Base-by-base conservation (phyloP, 2,888 invertebrate genomes). In the Furcula furcula region DNA sequence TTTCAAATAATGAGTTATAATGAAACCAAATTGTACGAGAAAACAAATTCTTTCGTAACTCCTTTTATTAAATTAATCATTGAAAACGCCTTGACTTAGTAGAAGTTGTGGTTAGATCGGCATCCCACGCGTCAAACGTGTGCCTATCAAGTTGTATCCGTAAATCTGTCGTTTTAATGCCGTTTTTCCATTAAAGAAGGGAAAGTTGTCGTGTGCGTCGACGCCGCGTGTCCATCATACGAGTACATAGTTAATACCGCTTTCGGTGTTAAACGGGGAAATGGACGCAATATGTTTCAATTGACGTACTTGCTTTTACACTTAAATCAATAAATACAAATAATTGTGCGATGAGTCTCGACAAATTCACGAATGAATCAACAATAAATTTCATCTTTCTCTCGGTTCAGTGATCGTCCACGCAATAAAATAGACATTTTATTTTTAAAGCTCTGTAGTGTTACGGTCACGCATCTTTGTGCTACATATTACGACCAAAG, bases 121-220 rank as follows among this genome's bases (percentile, higher is more conserved):
- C 70, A 67, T 65, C 64, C 63, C 57, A 64, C 67, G 56, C 63
- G 46, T 50, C 35, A 41, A 45, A 37, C 44, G 50, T 55, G 60
- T 70, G 70, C 55, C 58, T 69, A 59, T 57, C 71, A 58, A 82
- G 67, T 76, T 78, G 71, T 69, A 66, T 71, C 74, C 72, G 71
- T 76, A 76, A 65, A 63, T 52, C 55, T 54, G 61, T 73, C 48
- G 62, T 52, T 65, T 71, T 79, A 81, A 81, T 76, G 82, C 56
- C 58, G 76, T 76, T 84, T 84, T 83, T 84, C 79, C 80, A 73
- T 76, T 76, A 81, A 73, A 75, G 74, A 71, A 78, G 80, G 77
- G 85, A 86, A 86, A 85, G 85, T 84, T 77, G 75, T 73, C 74
- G 77, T 75, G 74, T 76, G 62, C 64, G 49, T 52, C 54, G 61